Evolutionary conservation across 53 echinoderm and acorn worm species (phyloP).

Genomic region (Hippasteria phrygiana): DNA sequence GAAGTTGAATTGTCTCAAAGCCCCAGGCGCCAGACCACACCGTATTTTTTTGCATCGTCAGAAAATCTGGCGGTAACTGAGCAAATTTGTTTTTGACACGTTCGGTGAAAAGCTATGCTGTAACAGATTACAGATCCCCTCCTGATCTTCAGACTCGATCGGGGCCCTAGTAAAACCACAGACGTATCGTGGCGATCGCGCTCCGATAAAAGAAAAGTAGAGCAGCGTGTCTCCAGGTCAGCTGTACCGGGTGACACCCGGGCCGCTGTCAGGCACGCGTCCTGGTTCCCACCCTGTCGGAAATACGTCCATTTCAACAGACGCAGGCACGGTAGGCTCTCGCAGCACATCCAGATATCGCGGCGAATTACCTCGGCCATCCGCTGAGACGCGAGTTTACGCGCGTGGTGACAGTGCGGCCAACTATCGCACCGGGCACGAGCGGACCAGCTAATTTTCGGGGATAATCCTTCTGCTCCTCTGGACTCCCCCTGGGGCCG

Average conservation of each 20-base stretch:
- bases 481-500: slow-evolving; percentile 9
- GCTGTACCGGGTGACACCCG: slow-evolving; percentile 6
- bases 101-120: too few species aligned
- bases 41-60: too few species aligned
- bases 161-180: neutral
- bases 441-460: slow-evolving; percentile 51
- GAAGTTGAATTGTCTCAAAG: too few species aligned
- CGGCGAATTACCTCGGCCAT: slow-evolving; percentile 35
- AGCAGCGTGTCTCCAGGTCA: neutral
- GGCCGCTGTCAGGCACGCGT: slow-evolving; percentile 1
- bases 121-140: neutral
- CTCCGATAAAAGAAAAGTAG: neutral
- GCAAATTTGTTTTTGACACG: too few species aligned
- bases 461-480: slow-evolving; percentile 31
- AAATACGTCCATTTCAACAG: slow-evolving; percentile 55
- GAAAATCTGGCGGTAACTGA: too few species aligned
- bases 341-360: slow-evolving; percentile 46
- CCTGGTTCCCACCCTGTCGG: slow-evolving; percentile 57
- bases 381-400: slow-evolving; percentile 15
- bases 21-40: too few species aligned
- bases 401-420: slow-evolving; percentile 38
- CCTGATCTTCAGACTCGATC: neutral
- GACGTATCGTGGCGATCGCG: neutral
- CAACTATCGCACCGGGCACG: slow-evolving; percentile 6
- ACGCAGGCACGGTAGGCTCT: neutral